These are phyloP conservation scores for Bradypodion ventrale DNA, from an alignment of 2,797 vertebrate species.

Conservation along the genomic window DNA sequence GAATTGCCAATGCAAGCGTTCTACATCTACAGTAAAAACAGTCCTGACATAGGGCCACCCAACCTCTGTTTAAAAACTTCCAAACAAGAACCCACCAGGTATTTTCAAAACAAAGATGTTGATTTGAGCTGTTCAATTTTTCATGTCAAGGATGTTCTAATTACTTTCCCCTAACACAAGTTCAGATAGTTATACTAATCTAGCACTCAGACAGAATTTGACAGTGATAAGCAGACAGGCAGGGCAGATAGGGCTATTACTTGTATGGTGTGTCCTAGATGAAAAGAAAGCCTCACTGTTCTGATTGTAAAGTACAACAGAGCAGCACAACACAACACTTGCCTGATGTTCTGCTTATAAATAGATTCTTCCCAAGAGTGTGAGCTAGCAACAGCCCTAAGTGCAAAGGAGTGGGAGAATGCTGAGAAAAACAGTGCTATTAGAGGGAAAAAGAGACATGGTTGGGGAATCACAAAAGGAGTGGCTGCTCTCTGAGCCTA, in stretches of 20 bases:
- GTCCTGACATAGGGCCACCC: no score
- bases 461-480: slow-evolving; percentile 38
- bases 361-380: slow-evolving; percentile 43
- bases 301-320: neutral
- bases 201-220: no score
- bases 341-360: slow-evolving; percentile 36
- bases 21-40: no score
- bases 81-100: no score
- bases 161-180: neutral
- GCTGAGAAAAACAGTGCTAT: slow-evolving; percentile 38
- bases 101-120: no score
- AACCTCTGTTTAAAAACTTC: no score
- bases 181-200: slow-evolving; percentile 2
- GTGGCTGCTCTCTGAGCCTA: slow-evolving; percentile 38
- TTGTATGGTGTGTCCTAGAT: neutral
- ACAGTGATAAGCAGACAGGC: neutral
- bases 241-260: slow-evolving; percentile 11
- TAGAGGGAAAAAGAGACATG: slow-evolving; percentile 16
- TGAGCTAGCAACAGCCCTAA: slow-evolving; percentile 49
- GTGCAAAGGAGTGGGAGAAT: slow-evolving; percentile 50
- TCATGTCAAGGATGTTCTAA: neutral
- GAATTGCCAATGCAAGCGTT: no score
- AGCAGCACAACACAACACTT: neutral
- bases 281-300: neutral
- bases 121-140: neutral